A percentile compares a stretch with the other conserved stretches of the same genome.
Evolutionary conservation across 2,888 invertebrate species (phyloP).

Genomic region (Netelia inedita): DNA sequence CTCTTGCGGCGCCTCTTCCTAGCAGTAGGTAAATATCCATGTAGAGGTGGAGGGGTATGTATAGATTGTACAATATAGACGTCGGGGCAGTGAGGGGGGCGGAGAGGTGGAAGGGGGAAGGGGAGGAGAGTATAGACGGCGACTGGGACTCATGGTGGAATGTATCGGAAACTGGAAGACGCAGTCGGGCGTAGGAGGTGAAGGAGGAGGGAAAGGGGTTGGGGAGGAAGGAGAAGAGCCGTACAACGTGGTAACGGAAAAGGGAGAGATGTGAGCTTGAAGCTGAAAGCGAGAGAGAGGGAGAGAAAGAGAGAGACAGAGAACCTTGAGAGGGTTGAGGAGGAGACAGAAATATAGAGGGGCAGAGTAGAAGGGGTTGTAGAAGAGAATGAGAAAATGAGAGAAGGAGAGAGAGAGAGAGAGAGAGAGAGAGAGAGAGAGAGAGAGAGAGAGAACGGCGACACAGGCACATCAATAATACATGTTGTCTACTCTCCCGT

Average conservation of each 20-base stretch:
- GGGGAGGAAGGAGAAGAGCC: conserved; percentile 41
- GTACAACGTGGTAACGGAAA: conserved; percentile 26
- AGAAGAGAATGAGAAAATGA: conserved; percentile 55
- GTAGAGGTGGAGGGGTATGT: conserved; percentile 47
- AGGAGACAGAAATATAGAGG: conserved; percentile 57
- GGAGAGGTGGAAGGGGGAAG: no score
- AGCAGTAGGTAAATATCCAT: conserved; percentile 62
- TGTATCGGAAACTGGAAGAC: conserved; percentile 77
- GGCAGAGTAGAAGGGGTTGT: conserved; percentile 52
- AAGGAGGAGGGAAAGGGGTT: conserved; percentile 45
- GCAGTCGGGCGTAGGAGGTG: conserved; percentile 66
- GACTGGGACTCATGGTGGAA: conserved; percentile 76
- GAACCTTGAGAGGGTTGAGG: conserved; percentile 55
- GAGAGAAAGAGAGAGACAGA: conserved; percentile 34
- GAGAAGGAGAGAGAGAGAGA: conserved; percentile 43
- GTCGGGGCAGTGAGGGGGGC: not conserved
- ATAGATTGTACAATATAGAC: conserved; percentile 41
- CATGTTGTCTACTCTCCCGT: conserved; percentile 77
- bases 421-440: conserved; percentile 43
- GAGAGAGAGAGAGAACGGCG: conserved; percentile 73
- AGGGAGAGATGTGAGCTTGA: conserved; percentile 7
- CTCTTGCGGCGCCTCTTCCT: conserved; percentile 14
- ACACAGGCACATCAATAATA: conserved; percentile 81
- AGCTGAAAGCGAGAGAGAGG: conserved; percentile 3
- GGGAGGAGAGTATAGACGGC: conserved; percentile 52